Base-by-base conservation (phyloP, 2,113 vertebrate species). In the Fulica atra region DNA sequence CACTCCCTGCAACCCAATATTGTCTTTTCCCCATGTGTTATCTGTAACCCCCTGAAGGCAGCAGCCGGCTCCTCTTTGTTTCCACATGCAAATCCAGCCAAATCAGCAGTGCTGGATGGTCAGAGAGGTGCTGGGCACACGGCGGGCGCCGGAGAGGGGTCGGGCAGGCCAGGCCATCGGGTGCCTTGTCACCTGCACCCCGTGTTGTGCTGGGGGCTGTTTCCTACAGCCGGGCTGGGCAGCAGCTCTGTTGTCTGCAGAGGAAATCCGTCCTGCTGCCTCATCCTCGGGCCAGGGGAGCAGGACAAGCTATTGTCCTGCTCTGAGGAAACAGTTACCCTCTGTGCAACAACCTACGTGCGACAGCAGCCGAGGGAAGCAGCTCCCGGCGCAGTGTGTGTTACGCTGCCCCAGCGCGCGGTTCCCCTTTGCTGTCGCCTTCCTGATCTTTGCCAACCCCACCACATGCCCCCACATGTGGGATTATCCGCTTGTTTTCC, bases 71-170 rank as follows among this genome's bases (percentile, higher is more conserved):
- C 3, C 56, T 26, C 74, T 72, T 60, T 81, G 72, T 84, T 88
- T 65, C 57, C 4, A 11, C 13, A 0, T 36, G 63, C 38, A 36
- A 61, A 61, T 73, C 14, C 61, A 64, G 1, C 63, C 87, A 7
- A 4, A 11, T 31, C 42, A 4, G 7, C 8, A 2, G 24, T 2
- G 0, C 0, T 9, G 51, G 15, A 0, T 14, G 1, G 4, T 13
- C 40, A 4, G 4, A 50, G 59, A 16, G n/a, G 15, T 5, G 14
- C 15, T 19, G 2, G 3, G 54, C 2, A 4, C 13, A 13, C 3
- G 6, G 44, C 8, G 17, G 17, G 44, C 18, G 21, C 48, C 4
- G 3, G 13, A 3, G 16, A 63, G 59, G 15, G 20, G 1, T 9
- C n/a, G 4, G 13, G 17, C 12, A 19, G 50, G 46, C n/a, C 0